Conservation (phyloP, 2,797 vertebrate species). For the Agapornis canus region DNA sequence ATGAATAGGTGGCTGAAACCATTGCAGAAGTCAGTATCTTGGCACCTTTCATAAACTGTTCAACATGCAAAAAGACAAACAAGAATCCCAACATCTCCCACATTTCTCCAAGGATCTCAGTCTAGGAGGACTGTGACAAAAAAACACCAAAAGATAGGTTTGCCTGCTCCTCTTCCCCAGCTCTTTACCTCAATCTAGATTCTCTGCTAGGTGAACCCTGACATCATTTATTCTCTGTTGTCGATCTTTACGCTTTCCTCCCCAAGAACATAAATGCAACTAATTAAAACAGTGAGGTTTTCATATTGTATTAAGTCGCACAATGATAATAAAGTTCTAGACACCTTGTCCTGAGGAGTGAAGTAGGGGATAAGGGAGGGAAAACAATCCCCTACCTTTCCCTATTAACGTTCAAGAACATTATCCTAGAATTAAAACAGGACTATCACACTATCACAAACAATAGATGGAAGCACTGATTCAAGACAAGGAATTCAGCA, state of each 20-base stretch:
- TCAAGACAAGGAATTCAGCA: not conserved
- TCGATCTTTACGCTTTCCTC: not conserved
- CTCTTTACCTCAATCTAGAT: not conserved
- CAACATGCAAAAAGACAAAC: not conserved
- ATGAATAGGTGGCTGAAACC: not conserved
- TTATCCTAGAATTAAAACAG: not conserved
- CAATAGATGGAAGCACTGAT: not conserved
- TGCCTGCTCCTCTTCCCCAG: not conserved
- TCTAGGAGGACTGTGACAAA: not conserved
- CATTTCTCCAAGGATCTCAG: not conserved
- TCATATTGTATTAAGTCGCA: not conserved
- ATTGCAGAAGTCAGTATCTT: not conserved
- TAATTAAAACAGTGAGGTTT: not conserved
- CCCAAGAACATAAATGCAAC: not conserved
- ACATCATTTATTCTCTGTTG: not conserved
- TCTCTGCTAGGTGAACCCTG: not conserved
- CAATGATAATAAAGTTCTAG: not conserved
- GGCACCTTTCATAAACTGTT: not conserved
- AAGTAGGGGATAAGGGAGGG: accelerated
- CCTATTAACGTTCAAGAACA: not conserved
- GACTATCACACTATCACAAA: not conserved
- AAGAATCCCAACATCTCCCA: not conserved
- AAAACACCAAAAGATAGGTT: not conserved
- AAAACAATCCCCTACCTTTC: not conserved
- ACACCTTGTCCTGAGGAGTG: not conserved